Base-by-base conservation (phyloP, 2,888 invertebrate species). In the Slavum lentiscoides region DNA sequence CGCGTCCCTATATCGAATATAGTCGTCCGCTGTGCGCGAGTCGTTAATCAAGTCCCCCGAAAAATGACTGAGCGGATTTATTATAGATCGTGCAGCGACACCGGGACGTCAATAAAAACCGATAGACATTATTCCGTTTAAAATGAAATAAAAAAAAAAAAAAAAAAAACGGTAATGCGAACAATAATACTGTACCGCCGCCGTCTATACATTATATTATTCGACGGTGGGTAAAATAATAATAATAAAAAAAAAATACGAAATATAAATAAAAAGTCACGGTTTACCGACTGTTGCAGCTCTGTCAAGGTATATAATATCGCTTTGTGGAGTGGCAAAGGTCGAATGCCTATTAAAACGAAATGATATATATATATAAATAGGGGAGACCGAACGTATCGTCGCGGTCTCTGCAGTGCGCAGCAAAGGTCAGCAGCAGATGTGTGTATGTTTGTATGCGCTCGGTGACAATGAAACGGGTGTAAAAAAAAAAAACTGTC, bases 1-100 rank as follows among this genome's bases (percentile, higher is more conserved):
- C n/a, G 43, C 11, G 17, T 49, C 17, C 3, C 23, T 43, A 21
- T 67, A 4, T 4, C 30, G 30, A 30, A 30, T 4, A 30, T 30
- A 30, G 1, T 30, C 30, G 30, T 30, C 30, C 30, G 30, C 30
- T 30, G 30, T 30, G 66, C 70, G 37, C 70, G 49, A 39, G 77
- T 72, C 77, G 77, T 80, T 80, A 70, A 80, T 80, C 77, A 80
- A 80, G 70, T 80, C 77, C 70, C 74, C 73, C 30, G 30, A 30
- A 69, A 82, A 73, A 49, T 82, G 64, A 61, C 75, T 72, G 53
- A 59, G 68, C 66, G 67, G 74, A 82, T 73, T 68, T 30, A n/a
- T n/a, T n/a, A 30, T 43, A 55, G 67, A 72, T 75, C 67, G 66
- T 23, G 66, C 39, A n/a, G 64, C 64, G 75, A 66, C 75, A 43